phyloP scores from a whole-genome alignment of 2,113 vertebrate genomes.

The Nestor notabilis region DNA sequence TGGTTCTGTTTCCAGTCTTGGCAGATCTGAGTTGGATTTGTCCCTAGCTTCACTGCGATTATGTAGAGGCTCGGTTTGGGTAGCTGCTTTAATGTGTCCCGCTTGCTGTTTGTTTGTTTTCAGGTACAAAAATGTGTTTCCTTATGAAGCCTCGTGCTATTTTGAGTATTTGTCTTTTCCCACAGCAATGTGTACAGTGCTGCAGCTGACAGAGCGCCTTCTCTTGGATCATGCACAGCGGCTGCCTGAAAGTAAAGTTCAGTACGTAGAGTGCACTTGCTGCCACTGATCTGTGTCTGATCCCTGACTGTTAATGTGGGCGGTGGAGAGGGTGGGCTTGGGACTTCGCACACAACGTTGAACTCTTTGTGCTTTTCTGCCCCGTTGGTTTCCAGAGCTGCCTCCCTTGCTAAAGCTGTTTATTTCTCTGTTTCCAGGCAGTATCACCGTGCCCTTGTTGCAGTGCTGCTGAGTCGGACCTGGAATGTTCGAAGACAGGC shows the following conservation, averaged over 20 bases:
- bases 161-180: neutral
- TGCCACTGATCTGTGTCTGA: neutral
- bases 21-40: neutral
- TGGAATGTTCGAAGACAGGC: constrained; percentile 90
- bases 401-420: neutral
- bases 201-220: constrained; percentile 90
- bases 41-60: neutral
- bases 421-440: constrained; percentile 77
- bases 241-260: constrained; percentile 86
- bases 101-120: neutral
- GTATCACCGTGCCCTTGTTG: constrained; percentile 84
- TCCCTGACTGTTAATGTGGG: neutral
- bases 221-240: constrained; percentile 89
- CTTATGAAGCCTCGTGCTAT: neutral
- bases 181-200: constrained; percentile 81
- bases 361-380: neutral
- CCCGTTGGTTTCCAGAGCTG: neutral
- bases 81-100: neutral
- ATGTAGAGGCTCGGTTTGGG: neutral
- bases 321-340: neutral
- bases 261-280: constrained; percentile 76
- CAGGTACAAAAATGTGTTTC: constrained; percentile 9
- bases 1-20: neutral
- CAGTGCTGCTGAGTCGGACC: constrained; percentile 83
- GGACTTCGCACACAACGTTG: neutral